Conservation (phyloP, 2,113 vertebrate species). For the Lipophrys pholis region DNA sequence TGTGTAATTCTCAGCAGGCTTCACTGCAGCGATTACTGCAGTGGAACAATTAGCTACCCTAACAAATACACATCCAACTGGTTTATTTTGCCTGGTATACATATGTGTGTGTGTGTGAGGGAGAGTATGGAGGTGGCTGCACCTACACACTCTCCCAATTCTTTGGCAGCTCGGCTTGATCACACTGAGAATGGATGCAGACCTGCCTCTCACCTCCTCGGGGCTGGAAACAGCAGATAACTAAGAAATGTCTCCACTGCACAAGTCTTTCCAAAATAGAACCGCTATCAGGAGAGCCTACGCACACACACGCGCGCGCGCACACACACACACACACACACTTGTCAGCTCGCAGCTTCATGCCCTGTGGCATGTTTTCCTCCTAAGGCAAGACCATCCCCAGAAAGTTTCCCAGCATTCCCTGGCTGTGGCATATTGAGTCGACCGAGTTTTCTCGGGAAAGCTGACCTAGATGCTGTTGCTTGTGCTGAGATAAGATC, state of each 20-base stretch:
- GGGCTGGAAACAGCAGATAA: constrained; percentile 72
- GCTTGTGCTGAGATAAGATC: constrained; percentile 34
- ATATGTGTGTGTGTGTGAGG: constrained; percentile 6
- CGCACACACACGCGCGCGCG: constrained; percentile 35
- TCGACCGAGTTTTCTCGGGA: constrained; percentile 14
- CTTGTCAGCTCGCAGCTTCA: constrained; percentile 55
- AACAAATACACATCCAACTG: constrained; percentile 48
- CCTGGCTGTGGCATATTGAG: constrained; percentile 24
- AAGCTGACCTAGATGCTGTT: constrained; percentile 14
- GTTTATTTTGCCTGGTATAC: neutral
- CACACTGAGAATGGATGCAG: constrained; percentile 60
- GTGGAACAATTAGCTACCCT: constrained; percentile 60
- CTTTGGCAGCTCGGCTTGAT: constrained; percentile 53
- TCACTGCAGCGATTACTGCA: constrained; percentile 43
- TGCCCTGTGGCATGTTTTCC: constrained; percentile 60
- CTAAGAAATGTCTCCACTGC: constrained; percentile 63
- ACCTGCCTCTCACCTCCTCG: constrained; percentile 66
- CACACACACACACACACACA: constrained; percentile 30
- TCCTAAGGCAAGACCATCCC: constrained; percentile 52
- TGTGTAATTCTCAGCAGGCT: constrained; percentile 58
- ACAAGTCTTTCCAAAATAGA: constrained; percentile 73
- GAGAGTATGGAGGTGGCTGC: constrained; percentile 34
- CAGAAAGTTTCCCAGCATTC: constrained; percentile 56
- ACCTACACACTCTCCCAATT: constrained; percentile 46
- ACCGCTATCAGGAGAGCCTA: constrained; percentile 60